Base-by-base conservation (phyloP, 2,113 vertebrate genomes). In the Oenanthe oenanthe region DNA sequence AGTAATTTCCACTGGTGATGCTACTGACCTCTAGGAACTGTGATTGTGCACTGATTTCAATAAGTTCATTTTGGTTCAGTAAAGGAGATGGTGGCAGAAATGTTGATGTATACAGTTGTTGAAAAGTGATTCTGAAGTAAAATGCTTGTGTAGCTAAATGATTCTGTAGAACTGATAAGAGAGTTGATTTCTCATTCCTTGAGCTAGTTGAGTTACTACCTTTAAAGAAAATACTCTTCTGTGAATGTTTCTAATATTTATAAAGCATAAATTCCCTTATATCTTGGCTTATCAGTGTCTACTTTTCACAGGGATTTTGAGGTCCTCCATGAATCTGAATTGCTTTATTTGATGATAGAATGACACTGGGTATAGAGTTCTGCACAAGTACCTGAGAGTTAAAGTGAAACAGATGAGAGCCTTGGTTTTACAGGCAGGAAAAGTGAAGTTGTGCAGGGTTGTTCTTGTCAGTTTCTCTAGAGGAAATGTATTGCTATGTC, bases 1-100 rank as follows among this genome's bases (percentile, higher is more conserved):
- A 83, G 99, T 98, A 5, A 48, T 71, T 75, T 60, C 81, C 51
- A 47, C 40, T 91, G 57, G 47, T 43, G 36, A 20, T n/a, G 22
- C 26, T 36, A 4, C 47, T 76, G 83, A 38, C 22, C 14, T 62
- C 50, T 71, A 4, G 4, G 3, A n/a, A 58, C 22, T 7, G 29
- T 40, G 22, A 61, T 34, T 2, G 0, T 32, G n/a, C 8, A 7
- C 13, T 21, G 20, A n/a, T 77, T 83, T 50, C 15, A 58, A 12
- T n/a, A 19, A 67, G 13, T n/a, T 77, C 2, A 1, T 14, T 43
- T 16, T 32, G 68, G 40, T 73, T 68, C 38, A 13, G 25, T 72
- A 4, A 76, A 79, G 60, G 19, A 77, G n/a, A 6, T 56, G 9
- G 25, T 62, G 24, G 29, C 26, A 79, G 29, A 58, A 72, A 20